Conservation (phyloP, 2,888 invertebrate genomes). For the Caenorhabditis angaria region DNA sequence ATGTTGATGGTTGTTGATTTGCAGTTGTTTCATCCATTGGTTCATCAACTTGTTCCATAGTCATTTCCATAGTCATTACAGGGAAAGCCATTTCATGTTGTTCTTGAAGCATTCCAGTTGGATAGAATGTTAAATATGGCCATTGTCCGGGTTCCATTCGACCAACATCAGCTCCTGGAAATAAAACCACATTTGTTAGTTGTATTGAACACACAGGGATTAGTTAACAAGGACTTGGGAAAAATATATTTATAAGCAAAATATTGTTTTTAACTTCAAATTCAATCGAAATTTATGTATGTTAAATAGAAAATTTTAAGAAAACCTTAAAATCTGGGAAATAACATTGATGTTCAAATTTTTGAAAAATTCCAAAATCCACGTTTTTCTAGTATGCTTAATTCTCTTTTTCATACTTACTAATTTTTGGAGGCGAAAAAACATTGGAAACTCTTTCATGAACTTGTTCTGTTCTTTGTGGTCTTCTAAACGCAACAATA, state of each 20-base stretch:
- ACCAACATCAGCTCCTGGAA: conserved; percentile 5
- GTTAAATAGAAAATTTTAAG: background rate
- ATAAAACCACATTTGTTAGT: background rate
- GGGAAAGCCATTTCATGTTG: conserved; percentile 9
- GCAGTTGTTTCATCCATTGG: background rate
- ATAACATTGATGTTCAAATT: no score
- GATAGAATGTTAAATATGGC: conserved; percentile 28
- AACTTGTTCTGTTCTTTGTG: background rate
- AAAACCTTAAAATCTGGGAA: no score
- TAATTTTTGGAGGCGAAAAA: conserved; percentile 9
- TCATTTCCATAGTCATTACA: no score
- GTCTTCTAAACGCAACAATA: background rate
- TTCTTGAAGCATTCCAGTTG: conserved; percentile 11
- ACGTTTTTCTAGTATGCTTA: no score
- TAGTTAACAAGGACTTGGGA: background rate
- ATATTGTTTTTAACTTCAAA: background rate
- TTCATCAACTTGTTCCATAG: background rate
- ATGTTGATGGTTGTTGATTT: background rate
- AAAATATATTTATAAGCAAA: no score
- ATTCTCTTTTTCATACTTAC: background rate
- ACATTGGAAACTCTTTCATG: conserved; percentile 1
- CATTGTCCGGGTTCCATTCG: conserved; percentile 16
- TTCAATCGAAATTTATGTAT: background rate
- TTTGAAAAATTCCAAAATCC: no score
- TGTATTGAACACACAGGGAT: background rate